Evolutionary conservation across 2,113 vertebrate genomes (phyloP), one percentile per base, ranked within the genome.

Genomic region (Spea multiplicata): DNA sequence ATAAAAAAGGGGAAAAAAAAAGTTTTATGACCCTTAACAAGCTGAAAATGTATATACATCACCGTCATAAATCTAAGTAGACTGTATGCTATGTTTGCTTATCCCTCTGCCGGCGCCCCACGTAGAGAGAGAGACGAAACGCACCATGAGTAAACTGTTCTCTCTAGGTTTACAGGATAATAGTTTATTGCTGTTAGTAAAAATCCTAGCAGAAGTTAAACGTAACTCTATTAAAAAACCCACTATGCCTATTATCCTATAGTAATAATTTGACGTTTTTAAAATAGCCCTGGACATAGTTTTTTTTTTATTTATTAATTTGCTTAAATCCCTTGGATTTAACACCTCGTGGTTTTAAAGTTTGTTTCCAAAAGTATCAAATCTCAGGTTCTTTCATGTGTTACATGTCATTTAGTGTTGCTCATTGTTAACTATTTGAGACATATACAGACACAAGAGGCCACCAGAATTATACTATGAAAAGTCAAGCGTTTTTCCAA

Each of bases 1-100:
- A 74, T 74, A 80, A 80, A 74, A 59, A 59, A 59, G 4, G 4
- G 9, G 9, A 4, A 59, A 59, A 59, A 59, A 59, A 13, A 59
- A 13, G 50, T 66, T 74, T 80, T 80, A 74, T 80, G 44, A 68
- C 78, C 64, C 49, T 74, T 74, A 80, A 80, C 78, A 74, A 80
- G 78, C 71, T 74, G 77, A 80, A 74, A 67, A 80, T 80, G 45
- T 80, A 80, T 74, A 80, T 74, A 80, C 71, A 73, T 80, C 52
- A 74, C 71, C 71, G 52, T 74, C 71, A 74, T 80, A 80, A 80
- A 80, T 80, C 50, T 48, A 17, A 50, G 71, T 53, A 80, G 78
- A 74, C 62, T 73, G 71, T 16, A 57, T 7, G 73, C 77, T 68
- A 48, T 80, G 64, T 80, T 73, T 74, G 46, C 71, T 74, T 80